phyloP scores from a whole-genome alignment of 2,113 vertebrate genomes.

The Nothoprocta pentlandii region DNA sequence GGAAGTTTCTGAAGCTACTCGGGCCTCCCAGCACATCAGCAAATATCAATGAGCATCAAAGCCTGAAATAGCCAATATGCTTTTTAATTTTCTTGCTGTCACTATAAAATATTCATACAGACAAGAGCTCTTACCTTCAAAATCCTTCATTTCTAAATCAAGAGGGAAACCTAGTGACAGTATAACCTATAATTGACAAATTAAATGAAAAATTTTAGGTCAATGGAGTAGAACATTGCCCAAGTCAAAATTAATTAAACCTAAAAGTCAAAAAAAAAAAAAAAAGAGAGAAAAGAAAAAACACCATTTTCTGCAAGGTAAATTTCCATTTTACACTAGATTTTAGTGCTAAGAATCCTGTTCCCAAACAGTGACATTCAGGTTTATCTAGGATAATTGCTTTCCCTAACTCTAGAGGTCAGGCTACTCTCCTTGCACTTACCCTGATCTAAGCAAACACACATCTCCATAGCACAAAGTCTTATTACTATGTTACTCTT shows the following conservation, averaged over 20 bases:
- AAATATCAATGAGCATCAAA: fast-evolving
- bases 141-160: constrained; percentile 70
- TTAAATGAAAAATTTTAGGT: neutral
- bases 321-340: neutral
- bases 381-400: neutral
- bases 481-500: neutral
- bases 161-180: constrained; percentile 48
- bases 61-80: fast-evolving
- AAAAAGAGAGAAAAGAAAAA: neutral
- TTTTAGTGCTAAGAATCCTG: neutral
- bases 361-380: neutral
- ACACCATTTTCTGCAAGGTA: neutral
- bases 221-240: neutral
- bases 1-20: neutral
- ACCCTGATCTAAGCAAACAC: neutral
- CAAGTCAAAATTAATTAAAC: neutral
- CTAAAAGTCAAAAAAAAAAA: neutral
- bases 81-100: neutral
- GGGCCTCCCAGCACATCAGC: neutral
- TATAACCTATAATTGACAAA: constrained; percentile 45
- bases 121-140: constrained; percentile 62
- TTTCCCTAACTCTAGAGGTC: neutral
- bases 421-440: neutral
- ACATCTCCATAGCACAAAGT: neutral
- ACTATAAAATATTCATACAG: neutral